Evolutionary conservation across 1,140 invertebrate genomes (phyloP).

Genomic region (Epicauta chinensis): DNA sequence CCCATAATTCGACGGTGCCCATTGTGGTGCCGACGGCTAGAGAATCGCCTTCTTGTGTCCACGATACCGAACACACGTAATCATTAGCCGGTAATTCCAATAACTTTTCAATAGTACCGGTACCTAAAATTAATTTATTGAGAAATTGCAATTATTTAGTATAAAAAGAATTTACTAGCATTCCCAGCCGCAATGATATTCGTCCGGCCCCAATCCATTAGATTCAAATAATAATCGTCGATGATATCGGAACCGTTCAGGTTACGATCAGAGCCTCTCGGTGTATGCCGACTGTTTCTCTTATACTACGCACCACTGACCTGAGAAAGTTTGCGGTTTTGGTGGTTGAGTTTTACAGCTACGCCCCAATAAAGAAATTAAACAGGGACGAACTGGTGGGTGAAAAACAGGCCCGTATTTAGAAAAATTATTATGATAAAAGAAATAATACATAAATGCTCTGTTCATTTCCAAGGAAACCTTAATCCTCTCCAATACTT

Average conservation of each 20-base stretch:
- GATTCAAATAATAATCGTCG: conserved; percentile 96
- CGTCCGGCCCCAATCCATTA: conserved; percentile 92
- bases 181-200: conserved; percentile 97
- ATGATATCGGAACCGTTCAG: conserved; percentile 95
- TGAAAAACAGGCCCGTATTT: too few relatives aligned
- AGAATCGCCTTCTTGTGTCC: conserved; percentile 86
- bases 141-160: too few relatives aligned
- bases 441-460: too few relatives aligned
- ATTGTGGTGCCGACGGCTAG: conserved; percentile 83
- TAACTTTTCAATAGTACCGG: conserved; percentile 80
- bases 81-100: conserved; percentile 75
- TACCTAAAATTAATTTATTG: too few relatives aligned
- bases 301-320: too few relatives aligned
- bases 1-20: conserved; percentile 71
- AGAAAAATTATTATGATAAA: too few relatives aligned
- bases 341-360: too few relatives aligned
- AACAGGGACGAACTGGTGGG: too few relatives aligned
- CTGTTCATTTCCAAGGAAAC: too few relatives aligned
- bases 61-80: conserved; percentile 81
- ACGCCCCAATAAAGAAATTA: too few relatives aligned
- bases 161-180: conserved; percentile 59
- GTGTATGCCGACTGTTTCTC: conserved; percentile 76
- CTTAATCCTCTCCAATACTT: too few relatives aligned
- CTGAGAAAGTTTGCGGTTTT: too few relatives aligned
- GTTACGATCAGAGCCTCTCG: conserved; percentile 87